Evolutionary conservation across 1,140 invertebrate genomes (phyloP).

Genomic region (Camponotus floridanus): DNA sequence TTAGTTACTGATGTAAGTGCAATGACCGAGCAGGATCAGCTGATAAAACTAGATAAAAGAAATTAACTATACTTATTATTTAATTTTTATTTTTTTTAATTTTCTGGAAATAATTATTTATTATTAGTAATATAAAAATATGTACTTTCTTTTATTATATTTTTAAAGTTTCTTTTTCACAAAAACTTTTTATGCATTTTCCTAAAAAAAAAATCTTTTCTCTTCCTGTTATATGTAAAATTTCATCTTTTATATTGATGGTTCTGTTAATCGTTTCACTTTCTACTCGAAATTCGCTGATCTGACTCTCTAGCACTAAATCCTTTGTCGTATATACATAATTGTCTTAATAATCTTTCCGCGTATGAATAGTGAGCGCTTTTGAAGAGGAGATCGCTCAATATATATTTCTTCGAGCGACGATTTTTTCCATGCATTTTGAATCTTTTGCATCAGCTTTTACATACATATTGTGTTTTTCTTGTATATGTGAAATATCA

Average conservation of each 20-base stretch:
- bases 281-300: conserved; percentile 20
- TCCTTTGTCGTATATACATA: conserved; percentile 17
- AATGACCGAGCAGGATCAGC: conserved; percentile 69
- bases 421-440: not conserved
- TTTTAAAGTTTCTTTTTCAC: not conserved
- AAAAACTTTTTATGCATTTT: not conserved
- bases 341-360: conserved; percentile 63
- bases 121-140: not conserved
- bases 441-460: conserved; percentile 25
- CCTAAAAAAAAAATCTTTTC: not conserved
- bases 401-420: conserved; percentile 8
- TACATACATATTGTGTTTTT: conserved; percentile 26
- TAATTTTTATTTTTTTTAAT: not conserved
- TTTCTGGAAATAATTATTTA: not conserved
- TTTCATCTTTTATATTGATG: not conserved
- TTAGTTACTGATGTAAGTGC: conserved; percentile 96
- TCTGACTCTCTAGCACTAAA: conserved; percentile 46
- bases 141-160: not conserved
- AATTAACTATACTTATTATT: conserved; percentile 1
- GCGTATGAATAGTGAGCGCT: conserved; percentile 42
- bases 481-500: conserved; percentile 27
- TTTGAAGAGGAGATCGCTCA: conserved; percentile 21
- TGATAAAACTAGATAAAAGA: conserved; percentile 23
- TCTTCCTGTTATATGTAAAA: not conserved
- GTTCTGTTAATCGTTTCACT: not conserved